A percentile compares a stretch with the other conserved stretches of the same genome.
Conservation (phyloP, 2,797 vertebrate species). For the Megalops cyprinoides region DNA sequence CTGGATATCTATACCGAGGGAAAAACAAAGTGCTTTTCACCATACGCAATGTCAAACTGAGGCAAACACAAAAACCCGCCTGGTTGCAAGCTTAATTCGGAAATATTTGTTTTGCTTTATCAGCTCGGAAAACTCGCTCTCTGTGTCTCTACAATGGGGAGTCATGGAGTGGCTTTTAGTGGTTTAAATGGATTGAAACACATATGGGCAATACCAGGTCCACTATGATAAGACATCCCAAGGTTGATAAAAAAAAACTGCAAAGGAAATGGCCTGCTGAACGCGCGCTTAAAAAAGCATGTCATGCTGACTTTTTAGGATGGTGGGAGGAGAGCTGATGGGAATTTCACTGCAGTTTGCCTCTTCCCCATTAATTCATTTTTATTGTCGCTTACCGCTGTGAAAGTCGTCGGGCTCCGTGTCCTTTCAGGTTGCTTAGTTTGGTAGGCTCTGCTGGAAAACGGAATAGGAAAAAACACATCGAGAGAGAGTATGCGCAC, state of each 20-base stretch:
- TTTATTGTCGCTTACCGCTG: constrained; percentile 17
- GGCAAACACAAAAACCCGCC: constrained; percentile 1
- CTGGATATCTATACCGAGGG: background rate
- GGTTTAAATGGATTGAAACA: constrained; percentile 23
- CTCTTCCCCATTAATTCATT: constrained; percentile 36
- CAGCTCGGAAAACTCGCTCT: constrained; percentile 3
- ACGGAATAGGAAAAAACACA: background rate
- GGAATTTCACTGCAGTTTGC: constrained; percentile 38
- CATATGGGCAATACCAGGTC: constrained; percentile 21
- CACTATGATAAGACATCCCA: constrained; percentile 22
- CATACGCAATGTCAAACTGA: constrained; percentile 3
- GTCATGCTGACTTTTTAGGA: constrained; percentile 25
- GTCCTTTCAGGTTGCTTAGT: background rate
- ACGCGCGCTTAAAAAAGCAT: constrained; percentile 10
- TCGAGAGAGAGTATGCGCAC: background rate
- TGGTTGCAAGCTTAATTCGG: background rate
- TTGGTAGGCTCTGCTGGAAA: background rate
- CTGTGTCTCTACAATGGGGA: constrained; percentile 33
- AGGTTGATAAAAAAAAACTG: background rate
- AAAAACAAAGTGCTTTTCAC: constrained; percentile 20
- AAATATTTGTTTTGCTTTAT: constrained; percentile 16
- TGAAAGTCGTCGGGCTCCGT: constrained; percentile 20
- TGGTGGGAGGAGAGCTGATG: constrained; percentile 31
- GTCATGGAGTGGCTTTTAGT: constrained; percentile 19
- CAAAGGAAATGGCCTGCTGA: background rate